phyloP scores from a whole-genome alignment of 2,888 invertebrate genomes.

The Eulithis testata region DNA sequence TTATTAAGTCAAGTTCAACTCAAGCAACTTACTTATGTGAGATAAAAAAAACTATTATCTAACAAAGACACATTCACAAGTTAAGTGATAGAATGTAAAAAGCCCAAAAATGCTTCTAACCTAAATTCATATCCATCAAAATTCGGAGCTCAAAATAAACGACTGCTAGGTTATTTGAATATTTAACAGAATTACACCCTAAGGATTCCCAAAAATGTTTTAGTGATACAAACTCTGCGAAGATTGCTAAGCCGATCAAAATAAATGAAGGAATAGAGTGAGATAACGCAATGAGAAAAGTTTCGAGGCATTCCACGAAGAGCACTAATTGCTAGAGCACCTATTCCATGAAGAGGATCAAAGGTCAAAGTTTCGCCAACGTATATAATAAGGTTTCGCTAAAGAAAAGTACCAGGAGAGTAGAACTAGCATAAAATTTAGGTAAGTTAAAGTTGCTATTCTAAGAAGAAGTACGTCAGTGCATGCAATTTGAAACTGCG shows the following conservation, averaged over 20 bases:
- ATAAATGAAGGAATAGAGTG: conserved; percentile 28
- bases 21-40: too few species aligned
- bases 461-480: too few species aligned
- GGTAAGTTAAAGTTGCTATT: too few species aligned
- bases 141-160: conserved; percentile 4
- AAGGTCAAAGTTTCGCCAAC: too few species aligned
- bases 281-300: conserved; percentile 38
- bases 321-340: too few species aligned
- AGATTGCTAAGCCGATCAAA: conserved; percentile 35
- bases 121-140: background rate
- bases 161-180: background rate
- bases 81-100: background rate
- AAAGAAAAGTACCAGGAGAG: too few species aligned
- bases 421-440: too few species aligned
- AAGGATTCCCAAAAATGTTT: conserved; percentile 20
- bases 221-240: conserved; percentile 12
- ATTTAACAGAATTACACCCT: conserved; percentile 13
- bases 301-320: conserved; percentile 19
- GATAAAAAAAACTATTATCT: too few species aligned
- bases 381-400: too few species aligned
- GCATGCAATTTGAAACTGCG: too few species aligned
- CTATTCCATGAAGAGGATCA: too few species aligned
- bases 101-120: background rate
- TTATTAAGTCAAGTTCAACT: too few species aligned
- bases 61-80: background rate